Base-by-base conservation (phyloP, 2,113 vertebrate genomes). In the Stictonetta naevosa region DNA sequence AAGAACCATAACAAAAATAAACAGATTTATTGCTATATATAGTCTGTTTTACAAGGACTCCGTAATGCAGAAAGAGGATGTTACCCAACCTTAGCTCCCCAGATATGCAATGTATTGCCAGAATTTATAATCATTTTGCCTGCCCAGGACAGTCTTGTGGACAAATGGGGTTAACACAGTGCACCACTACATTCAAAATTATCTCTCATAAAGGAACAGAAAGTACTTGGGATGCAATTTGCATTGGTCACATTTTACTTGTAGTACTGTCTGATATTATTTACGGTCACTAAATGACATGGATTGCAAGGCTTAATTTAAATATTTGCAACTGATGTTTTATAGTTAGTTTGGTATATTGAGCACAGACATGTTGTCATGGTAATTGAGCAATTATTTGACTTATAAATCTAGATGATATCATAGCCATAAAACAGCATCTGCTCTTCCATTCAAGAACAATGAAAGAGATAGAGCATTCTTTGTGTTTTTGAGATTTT, bases 1-100 rank as follows among this genome's bases (percentile, higher is more conserved):
- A 72, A 63, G 34, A 90, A 25, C 60, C 84, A 66, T 71, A 94
- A 91, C 58, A 63, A 75, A 96, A 92, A 64, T 36, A 53, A 75
- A 83, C 72, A 88, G 64, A 63, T 97, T 82, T 96, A 88, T 82
- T 50, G 82, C 58, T 72, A 0, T 11, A 12, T 46, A 34, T 64
- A 59, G 63, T 59, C 33, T 42, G 33, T 50, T 92, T 81, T 78
- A 83, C 71, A 68, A 55, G 71, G 46, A 50, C 23, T 80, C 42
- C 29, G 44, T 4, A 44, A 72, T n/a, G 52, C 28, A 83, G 75
- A 46, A 75, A 34, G 71, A 77, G 34, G 83, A 80, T 59, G 60
- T 10, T 79, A 44, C 62, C 18, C 19, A 28, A 4, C 52, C 68
- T 40, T 19, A 90, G 11, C 23, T 36, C 29, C 52, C 19, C 69